Percentiles rank a stretch among this genome's conserved stretches.
Conservation (phyloP, 2,797 vertebrate genomes). For the Syncerus caffer region DNA sequence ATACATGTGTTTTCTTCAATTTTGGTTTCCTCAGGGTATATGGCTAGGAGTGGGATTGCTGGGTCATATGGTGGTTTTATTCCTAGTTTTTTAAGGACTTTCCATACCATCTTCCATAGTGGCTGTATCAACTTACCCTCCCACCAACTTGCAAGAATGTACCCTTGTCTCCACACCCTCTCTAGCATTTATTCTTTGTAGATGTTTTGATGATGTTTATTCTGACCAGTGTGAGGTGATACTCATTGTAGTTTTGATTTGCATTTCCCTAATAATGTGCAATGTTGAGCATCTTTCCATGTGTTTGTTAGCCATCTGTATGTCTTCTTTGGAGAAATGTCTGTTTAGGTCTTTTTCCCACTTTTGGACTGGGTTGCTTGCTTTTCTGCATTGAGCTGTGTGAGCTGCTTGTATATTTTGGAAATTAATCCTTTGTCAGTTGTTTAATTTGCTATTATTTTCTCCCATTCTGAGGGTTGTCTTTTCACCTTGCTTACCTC, state of each 20-base stretch:
- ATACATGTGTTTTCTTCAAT: not conserved
- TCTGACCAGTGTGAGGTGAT: not conserved
- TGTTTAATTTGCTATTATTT: not conserved
- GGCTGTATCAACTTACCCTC: not conserved
- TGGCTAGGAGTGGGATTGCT: not conserved
- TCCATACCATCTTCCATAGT: not conserved
- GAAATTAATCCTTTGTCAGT: not conserved
- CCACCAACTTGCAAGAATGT: not conserved
- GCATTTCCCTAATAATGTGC: not conserved
- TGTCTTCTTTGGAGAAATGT: not conserved
- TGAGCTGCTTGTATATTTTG: not conserved
- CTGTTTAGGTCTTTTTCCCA: not conserved
- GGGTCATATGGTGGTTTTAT: not conserved
- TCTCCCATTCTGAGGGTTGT: not conserved
- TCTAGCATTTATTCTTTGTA: not conserved
- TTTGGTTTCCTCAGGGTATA: not conserved
- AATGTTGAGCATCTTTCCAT: not conserved
- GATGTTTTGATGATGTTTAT: not conserved
- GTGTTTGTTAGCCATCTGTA: not conserved
- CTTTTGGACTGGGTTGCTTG: not conserved
- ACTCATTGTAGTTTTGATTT: not conserved
- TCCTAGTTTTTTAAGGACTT: not conserved
- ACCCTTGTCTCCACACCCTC: not conserved
- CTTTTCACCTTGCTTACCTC: not conserved
- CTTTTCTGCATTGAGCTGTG: not conserved